Conservation (phyloP, 2,113 vertebrate species). For the Dolichotis patagonum region DNA sequence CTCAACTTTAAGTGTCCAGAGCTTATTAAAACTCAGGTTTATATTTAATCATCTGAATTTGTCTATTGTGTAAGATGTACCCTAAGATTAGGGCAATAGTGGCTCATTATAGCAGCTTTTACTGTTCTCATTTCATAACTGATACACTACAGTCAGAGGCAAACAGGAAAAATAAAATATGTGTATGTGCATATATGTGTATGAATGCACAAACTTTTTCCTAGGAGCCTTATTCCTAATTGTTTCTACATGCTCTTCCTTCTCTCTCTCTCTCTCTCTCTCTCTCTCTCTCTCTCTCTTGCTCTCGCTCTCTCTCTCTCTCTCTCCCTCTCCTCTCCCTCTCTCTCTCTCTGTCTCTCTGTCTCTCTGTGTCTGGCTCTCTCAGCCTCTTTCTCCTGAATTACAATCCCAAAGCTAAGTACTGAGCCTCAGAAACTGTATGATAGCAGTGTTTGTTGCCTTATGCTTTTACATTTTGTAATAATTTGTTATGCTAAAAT, state of each 20-base stretch:
- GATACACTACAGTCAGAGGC: neutral
- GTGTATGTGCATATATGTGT: neutral
- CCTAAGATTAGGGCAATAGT: neutral
- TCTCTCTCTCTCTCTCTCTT: neutral
- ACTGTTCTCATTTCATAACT: neutral
- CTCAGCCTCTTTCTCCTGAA: neutral
- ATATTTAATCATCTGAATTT: neutral
- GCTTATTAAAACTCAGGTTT: constrained; percentile 29
- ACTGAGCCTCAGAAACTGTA: neutral
- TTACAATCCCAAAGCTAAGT: neutral
- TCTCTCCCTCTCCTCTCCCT: neutral
- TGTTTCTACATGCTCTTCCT: neutral
- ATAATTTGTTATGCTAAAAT: neutral
- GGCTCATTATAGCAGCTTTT: neutral
- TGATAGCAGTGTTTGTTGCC: neutral
- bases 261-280: neutral
- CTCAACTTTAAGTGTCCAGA: neutral
- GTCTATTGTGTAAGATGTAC: neutral
- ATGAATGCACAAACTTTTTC: neutral
- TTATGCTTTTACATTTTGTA: neutral
- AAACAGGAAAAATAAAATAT: neutral
- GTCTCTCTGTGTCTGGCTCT: neutral
- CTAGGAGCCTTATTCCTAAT: neutral
- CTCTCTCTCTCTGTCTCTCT: neutral
- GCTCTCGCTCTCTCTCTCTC: neutral